Evolutionary conservation across 2,888 invertebrate species (phyloP), one percentile per base, ranked within the genome.

Genomic region (Gymnoscelis rufifasciata): DNA sequence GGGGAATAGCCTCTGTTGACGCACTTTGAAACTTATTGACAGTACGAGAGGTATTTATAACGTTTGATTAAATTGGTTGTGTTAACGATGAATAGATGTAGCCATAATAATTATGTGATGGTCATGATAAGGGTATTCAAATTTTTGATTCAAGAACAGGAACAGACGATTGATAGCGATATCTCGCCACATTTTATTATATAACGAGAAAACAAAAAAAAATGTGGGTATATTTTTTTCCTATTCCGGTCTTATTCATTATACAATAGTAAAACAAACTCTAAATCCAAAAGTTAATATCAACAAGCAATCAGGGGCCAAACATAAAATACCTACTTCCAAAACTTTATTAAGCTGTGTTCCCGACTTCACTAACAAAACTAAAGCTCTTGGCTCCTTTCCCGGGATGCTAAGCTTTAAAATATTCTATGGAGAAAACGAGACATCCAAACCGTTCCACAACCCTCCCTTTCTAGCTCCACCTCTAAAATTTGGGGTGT

Each of bases 11-110:
- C 49, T 61, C 59, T 67, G 72, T 67, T 73, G 73, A 73, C 71
- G 70, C 66, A 69, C 60, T 73, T 71, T 74, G 71, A 64, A 74
- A 76, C 65, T 71, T 75, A 78, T 75, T 66, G 72, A 68, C 71
- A 71, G 62, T 59, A 66, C 62, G 64, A 64, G 51, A 48, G 65
- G 62, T 66, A 68, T 66, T 60, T 68, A 51, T 45, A 50, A 47
- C 42, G 50, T 46, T 39, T 46, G 27, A 45, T 45, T 43, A 44
- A 38, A 51, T 53, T 51, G 40, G 41, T 42, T 45, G 42, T 44
- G 37, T 42, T 46, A 41, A 42, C 14, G 27, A 51, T 38, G 44
- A 49, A 48, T 53, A 45, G 38, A 38, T 46, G 19, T 15, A 43
- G 6, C 27, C 19, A 26, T n/a, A 31, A 35, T 23, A 1, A 5